A percentile compares a stretch with the other conserved stretches of the same genome.
Conservation (phyloP, 2,797 vertebrate species). For the Halcyon chelicuti region DNA sequence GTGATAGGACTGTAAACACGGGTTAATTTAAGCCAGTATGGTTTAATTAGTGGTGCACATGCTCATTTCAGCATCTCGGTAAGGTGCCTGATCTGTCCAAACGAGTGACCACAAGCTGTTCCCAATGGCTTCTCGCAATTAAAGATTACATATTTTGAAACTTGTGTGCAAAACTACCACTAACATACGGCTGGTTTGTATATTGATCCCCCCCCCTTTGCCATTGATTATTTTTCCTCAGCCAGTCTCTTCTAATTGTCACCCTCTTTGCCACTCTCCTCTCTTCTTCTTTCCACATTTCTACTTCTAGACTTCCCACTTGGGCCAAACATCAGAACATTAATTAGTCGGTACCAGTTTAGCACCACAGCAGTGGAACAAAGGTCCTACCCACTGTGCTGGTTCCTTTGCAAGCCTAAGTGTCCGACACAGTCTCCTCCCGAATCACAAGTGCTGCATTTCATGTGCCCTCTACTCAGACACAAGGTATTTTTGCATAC, state of each 20-base stretch:
- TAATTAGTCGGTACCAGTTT: background rate
- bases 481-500: background rate
- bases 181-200: background rate
- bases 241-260: background rate
- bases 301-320: background rate
- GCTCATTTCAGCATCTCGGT: background rate
- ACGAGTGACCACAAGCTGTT: background rate
- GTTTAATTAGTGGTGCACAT: background rate
- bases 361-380: background rate
- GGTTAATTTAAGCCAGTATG: background rate
- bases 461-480: background rate
- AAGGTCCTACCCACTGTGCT: background rate
- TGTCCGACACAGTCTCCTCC: background rate
- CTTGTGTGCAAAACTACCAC: background rate
- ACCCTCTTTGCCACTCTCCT: background rate
- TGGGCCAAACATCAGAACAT: background rate
- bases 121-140: background rate
- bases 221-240: background rate
- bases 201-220: no score
- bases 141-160: background rate
- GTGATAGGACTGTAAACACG: background rate
- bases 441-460: background rate
- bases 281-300: background rate
- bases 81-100: background rate
- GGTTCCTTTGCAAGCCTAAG: background rate